These are phyloP conservation scores for Drosophila serrata DNA, from an alignment of 1,140 invertebrate species.

Conservation along the genomic window DNA sequence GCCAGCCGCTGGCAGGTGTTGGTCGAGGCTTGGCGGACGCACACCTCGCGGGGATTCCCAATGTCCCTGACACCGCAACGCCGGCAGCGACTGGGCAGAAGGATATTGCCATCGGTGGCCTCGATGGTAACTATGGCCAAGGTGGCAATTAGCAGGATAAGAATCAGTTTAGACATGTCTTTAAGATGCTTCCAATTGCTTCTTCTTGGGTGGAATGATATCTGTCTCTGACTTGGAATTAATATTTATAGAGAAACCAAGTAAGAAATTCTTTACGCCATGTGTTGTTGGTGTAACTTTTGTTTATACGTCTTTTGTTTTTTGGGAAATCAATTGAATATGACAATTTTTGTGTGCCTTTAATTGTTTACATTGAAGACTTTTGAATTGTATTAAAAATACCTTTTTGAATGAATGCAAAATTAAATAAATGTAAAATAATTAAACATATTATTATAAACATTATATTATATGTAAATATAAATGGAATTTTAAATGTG, in stretches of 20 bases:
- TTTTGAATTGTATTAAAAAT: neutral
- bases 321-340: neutral
- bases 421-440: neutral
- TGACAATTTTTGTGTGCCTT: neutral
- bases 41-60: constrained; percentile 17
- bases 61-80: constrained; percentile 42
- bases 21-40: constrained; percentile 31
- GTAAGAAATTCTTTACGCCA: neutral
- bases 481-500: neutral
- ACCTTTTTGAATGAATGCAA: neutral
- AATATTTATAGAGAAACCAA: neutral
- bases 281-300: neutral
- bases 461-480: too few species aligned
- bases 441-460: neutral
- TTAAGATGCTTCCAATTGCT: neutral
- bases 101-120: constrained; percentile 7
- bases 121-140: constrained; percentile 32
- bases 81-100: neutral
- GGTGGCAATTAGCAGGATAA: constrained; percentile 31
- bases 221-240: neutral
- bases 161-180: constrained; percentile 52
- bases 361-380: neutral
- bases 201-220: neutral
- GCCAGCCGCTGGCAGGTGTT: constrained; percentile 52
- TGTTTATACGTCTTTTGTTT: neutral